Conservation (phyloP, 2,113 vertebrate species). For the Mesembrinibis cayennensis region DNA sequence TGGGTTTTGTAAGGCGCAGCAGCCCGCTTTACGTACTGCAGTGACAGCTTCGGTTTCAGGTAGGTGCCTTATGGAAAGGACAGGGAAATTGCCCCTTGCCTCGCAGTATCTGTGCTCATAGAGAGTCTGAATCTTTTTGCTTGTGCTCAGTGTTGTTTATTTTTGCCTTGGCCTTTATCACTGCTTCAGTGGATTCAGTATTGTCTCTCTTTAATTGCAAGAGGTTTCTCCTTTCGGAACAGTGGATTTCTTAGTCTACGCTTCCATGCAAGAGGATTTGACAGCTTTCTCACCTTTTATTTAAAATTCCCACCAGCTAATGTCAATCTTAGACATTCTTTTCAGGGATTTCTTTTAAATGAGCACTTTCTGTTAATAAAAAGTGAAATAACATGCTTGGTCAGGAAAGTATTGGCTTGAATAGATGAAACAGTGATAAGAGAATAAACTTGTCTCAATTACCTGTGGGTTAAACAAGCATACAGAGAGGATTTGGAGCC, state of each 20-base stretch:
- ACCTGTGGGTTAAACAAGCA: neutral
- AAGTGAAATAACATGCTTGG: rapidly evolving
- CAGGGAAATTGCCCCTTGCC: neutral
- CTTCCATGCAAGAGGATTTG: neutral
- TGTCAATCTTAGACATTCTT: neutral
- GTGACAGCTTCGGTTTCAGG: neutral
- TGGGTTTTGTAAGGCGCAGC: neutral
- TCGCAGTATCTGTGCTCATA: neutral
- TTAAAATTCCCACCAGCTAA: neutral
- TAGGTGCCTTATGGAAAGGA: neutral
- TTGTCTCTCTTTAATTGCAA: neutral
- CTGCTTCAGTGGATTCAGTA: neutral
- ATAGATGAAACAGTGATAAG: neutral
- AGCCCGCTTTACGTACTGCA: neutral
- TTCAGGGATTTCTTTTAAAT: neutral
- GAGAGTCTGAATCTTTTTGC: neutral
- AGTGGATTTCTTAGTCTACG: neutral
- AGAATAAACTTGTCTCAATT: no score
- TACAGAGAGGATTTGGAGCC: neutral
- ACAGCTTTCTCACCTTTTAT: neutral
- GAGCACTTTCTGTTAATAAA: neutral
- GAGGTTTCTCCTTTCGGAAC: neutral
- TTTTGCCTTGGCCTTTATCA: neutral
- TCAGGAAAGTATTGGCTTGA: neutral
- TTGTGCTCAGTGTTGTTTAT: neutral